A percentile compares a stretch with the other conserved stretches of the same genome.
Evolutionary conservation across 2,797 vertebrate species (phyloP).

Genomic region (Urosaurus nigricauda): DNA sequence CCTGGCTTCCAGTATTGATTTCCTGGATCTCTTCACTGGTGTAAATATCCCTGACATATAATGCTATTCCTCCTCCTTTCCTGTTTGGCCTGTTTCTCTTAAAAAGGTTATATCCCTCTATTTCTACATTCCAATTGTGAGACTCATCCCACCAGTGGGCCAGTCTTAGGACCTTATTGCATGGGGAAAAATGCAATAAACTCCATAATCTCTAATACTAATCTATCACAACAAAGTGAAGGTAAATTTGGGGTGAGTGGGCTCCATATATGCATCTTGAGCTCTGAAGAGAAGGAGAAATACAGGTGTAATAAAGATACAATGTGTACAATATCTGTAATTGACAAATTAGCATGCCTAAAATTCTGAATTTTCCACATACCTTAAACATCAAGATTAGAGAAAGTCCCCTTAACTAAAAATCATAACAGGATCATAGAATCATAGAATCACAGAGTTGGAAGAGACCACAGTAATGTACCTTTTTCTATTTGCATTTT

Average conservation of each 20-base stretch:
- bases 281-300: not conserved
- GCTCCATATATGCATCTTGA: not conserved
- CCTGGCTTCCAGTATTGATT: no score
- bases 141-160: not conserved
- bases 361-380: not conserved
- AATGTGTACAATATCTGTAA: not conserved
- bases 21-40: no score
- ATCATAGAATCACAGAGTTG: no score
- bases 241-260: not conserved
- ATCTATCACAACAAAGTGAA: not conserved
- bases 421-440: not conserved
- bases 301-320: not conserved
- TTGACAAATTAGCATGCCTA: not conserved
- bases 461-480: no score
- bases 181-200: no score
- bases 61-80: no score
- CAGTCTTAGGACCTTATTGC: not conserved
- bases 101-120: no score
- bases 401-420: not conserved
- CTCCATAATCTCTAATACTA: not conserved
- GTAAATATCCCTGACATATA: no score
- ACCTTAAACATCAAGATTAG: not conserved
- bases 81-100: no score
- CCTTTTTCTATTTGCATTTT: constrained; percentile 24
- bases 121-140: no score